Base-by-base conservation (phyloP, 2,113 vertebrate species). In the Neoarius graeffei region DNA sequence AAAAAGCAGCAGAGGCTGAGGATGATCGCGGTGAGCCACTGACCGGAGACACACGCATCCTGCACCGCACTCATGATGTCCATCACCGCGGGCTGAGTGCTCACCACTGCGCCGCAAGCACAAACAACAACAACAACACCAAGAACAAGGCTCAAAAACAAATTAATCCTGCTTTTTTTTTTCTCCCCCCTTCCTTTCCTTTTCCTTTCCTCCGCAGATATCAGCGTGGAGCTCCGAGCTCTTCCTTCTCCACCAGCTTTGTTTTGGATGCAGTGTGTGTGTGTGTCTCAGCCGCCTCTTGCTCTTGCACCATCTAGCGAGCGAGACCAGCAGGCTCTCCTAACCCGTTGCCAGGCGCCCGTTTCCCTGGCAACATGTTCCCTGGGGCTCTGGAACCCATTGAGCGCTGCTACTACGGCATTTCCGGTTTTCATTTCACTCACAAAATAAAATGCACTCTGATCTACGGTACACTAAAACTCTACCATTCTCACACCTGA, bases 351-450 rank as follows among this genome's bases (percentile, higher is more conserved):
- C 98, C 97, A 99, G 96, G 98, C 98, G 97, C 97, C 97, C 96
- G 98, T 99, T 98, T 96, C 98, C 97, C 94, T 95, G 97, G 97
- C 97, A 98, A 98, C 97, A 95, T 95, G 95, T 95, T 95, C 96
- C 96, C 96, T 95, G 94, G 94, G 95, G 95, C 92, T 95, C 91
- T 93, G 94, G 96, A 95, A 95, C 94, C 92, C 83, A 94, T 93
- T 93, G 92, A 94, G 93, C 90, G 92, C 91, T 90, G 6, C 17
- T 19, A n/a, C 56, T 81, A 19, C 54, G 30, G n/a, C n/a, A 17
- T 50, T 83, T 64, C 54, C n/a, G 50, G 50, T 59, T 81, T 81
- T 48, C 8, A 9, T 59, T 59, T 20, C 13, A 62, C 27, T 59
- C 80, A 52, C 20, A 13, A 9, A 17, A 71, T 42, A 3, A 27